phyloP scores from a whole-genome alignment of 1,140 invertebrate species.

The Drosophila obscura region DNA sequence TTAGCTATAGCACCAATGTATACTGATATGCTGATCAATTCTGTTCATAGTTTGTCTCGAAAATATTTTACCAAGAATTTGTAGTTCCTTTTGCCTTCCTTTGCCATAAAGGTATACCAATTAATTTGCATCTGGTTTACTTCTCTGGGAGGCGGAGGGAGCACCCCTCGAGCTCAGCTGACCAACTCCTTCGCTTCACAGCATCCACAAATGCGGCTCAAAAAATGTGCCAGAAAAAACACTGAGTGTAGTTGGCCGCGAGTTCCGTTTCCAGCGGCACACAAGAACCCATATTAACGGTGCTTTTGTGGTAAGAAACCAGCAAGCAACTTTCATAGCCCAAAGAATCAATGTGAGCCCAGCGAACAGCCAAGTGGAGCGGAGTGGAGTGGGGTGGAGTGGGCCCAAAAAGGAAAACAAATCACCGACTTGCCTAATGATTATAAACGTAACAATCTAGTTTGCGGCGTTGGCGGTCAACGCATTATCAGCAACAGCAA shows the following conservation, averaged over 20 bases:
- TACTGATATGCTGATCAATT: no score
- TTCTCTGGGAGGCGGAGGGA: no score
- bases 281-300: conserved; percentile 57
- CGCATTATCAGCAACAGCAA: conserved; percentile 67
- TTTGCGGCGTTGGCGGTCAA: conserved; percentile 79
- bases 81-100: no score
- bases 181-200: no score
- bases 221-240: background rate
- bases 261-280: conserved; percentile 37
- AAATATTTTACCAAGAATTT: no score
- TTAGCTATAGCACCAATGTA: no score
- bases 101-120: no score
- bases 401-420: conserved; percentile 33
- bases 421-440: conserved; percentile 65
- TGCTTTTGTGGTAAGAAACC: conserved; percentile 40
- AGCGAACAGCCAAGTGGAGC: no score
- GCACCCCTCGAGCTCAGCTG: no score
- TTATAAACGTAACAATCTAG: conserved; percentile 79
- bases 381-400: background rate
- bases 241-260: conserved; percentile 25
- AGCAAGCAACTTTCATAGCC: conserved; percentile 65
- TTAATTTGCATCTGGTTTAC: no score
- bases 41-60: no score
- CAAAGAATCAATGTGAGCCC: conserved; percentile 36
- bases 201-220: no score